Conservation (phyloP, 2,797 vertebrate species). For the Menidia menidia region DNA sequence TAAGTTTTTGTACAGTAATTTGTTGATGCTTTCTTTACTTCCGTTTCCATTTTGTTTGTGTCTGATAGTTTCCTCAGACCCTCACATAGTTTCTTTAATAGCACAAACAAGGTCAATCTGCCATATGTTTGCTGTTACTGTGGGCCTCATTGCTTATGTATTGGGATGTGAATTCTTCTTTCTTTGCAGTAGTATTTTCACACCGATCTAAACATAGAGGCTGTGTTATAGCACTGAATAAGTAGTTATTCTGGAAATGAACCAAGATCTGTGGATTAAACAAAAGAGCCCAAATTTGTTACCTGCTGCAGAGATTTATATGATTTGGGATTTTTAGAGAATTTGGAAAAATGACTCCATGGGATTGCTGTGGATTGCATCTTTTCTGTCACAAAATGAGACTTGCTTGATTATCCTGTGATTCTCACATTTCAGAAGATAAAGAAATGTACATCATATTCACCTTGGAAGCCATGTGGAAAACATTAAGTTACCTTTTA, state of each 20-base stretch:
- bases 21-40: conserved; percentile 12
- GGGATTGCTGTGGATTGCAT: not conserved
- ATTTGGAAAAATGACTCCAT: not conserved
- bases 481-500: not conserved
- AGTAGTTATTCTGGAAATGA: not conserved
- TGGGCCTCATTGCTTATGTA: not conserved
- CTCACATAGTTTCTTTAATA: not conserved
- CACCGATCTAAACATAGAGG: not conserved
- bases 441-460: not conserved
- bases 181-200: not conserved
- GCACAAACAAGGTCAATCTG: not conserved
- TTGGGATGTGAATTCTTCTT: not conserved
- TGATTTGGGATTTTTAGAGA: not conserved
- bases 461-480: not conserved
- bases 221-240: not conserved
- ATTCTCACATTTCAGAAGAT: not conserved
- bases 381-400: not conserved
- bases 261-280: not conserved
- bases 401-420: not conserved
- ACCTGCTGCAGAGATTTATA: not conserved
- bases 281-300: not conserved
- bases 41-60: not conserved
- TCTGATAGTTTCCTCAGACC: not conserved
- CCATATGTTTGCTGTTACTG: not conserved
- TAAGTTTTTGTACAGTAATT: conserved; percentile 10